Base-by-base conservation (phyloP, 2,888 invertebrate species). In the Tachina fera region DNA sequence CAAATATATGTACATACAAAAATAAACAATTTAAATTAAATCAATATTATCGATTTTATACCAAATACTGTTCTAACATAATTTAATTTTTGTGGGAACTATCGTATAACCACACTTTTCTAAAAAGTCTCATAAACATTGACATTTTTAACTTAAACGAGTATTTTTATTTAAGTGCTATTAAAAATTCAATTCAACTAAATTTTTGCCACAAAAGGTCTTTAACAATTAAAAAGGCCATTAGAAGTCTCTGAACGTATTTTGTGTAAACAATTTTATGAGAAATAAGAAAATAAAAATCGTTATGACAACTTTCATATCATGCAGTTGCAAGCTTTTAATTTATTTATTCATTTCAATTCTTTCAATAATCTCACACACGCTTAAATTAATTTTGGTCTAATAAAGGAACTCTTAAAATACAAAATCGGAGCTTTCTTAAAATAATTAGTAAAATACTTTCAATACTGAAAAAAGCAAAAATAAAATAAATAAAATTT, bases 281-380 rank as follows among this genome's bases (percentile, higher is more conserved):
- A 13, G 39, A n/a, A 56, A 45, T 41, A 56, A 16, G 6, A 56
- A 39, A 47, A 16, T 10, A 45, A 67, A 43, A 39, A 58, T 19
- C 56, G 56, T 47, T 31, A n/a, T 49, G 47, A 77, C 47, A 67
- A 49, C 51, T 68, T 60, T 68, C 10, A 22, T 41, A 47, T 41
- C 60, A 19, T 58, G 51, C 58, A 58, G 76, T 77, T 77, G 58
- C 56, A 75, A 65, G 10, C 56, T 76, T 14, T 58, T 47, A 19
- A 39, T 31, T 58, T 43, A 47, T 56, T 56, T 67, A 61, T 70
- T 61, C 3, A 70, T 70, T 70, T 41, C 45, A 31, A 60, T 58
- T 41, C 6, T 51, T 45, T 53, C 31, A 9, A 19, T 53, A n/a
- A 47, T 31, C 31, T 31, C 6, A 31, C 31, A 31, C 6, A 31